Base-by-base conservation (phyloP, 2,113 vertebrate species). In the Toxotes jaculatrix region DNA sequence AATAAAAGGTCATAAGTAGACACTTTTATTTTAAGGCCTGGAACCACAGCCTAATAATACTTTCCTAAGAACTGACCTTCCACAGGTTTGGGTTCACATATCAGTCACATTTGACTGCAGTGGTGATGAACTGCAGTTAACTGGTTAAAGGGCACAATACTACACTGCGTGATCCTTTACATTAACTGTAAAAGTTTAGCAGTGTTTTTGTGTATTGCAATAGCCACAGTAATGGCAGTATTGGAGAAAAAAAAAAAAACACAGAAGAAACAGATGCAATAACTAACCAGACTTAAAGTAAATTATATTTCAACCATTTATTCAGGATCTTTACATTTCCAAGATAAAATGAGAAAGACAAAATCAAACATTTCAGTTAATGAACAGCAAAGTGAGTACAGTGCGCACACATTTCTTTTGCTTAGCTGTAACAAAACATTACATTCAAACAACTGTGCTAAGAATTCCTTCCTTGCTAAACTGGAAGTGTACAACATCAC, bases 251-350 rank as follows among this genome's bases (percentile, higher is more conserved):
- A 27, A 27, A 27, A 27, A 55, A 70, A 31, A n/a, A 57, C 11
- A 57, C 5, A 2, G 3, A 69, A 27, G 4, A 74, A 57, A 65
- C 6, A 32, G 23, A 14, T 76, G 4, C 34, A 76, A 78, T 21
- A 51, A 79, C 55, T 27, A 27, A n/a, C 5, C n/a, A 78, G 19
- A 64, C 51, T 4, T 64, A 0, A 13, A 60, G 2, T 16, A 32
- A 21, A 56, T 53, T 13, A 66, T 59, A 77, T 23, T 73, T 83
- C 7, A 51, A 68, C 61, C 13, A 64, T 93, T 93, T 93, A 93
- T 93, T 92, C 8, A 82, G 64, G 59, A 85, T 74, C 68, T 82
- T 85, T 68, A 90, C 86, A 91, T 89, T 74, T 81, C 45, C 78
- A 66, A 73, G 79, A 83, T 91, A 92, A 90, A 91, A 87, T 81